Evolutionary conservation across 2,113 vertebrate species (phyloP).

Genomic region (Clinocottus analis): DNA sequence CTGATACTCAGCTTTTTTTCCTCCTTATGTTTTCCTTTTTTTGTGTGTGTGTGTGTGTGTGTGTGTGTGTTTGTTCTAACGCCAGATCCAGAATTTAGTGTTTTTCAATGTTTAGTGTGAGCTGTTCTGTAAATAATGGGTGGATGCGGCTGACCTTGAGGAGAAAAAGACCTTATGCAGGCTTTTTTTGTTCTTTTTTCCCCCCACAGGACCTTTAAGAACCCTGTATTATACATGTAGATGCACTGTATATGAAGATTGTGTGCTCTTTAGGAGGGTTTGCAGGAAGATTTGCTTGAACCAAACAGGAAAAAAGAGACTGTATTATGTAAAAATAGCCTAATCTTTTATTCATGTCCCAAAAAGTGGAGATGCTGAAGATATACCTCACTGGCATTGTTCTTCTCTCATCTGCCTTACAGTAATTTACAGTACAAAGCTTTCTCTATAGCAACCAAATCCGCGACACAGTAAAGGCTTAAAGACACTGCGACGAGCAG

Average conservation of each 20-base stretch:
- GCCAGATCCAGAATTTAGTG: constrained; percentile 28
- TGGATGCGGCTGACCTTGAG: constrained; percentile 46
- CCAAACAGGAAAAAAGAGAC: constrained; percentile 16
- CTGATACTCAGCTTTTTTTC: constrained; percentile 60
- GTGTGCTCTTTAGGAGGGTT: background rate
- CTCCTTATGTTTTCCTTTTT: constrained; percentile 38
- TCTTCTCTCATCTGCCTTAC: background rate
- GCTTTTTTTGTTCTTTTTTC: background rate
- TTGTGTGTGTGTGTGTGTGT: constrained; percentile 13
- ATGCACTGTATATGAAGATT: constrained; percentile 2
- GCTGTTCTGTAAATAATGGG: constrained; percentile 47
- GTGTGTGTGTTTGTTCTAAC: constrained; percentile 23
- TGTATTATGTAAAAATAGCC: constrained; percentile 35
- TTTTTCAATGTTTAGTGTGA: constrained; percentile 32
- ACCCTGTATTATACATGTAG: background rate
- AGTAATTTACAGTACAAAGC: constrained; percentile 38
- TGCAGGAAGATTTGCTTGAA: background rate
- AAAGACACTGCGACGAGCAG: constrained; percentile 24
- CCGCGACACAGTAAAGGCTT: constrained; percentile 24
- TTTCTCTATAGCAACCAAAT: constrained; percentile 51
- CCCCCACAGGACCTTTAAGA: background rate
- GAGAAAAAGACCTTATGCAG: too few species aligned
- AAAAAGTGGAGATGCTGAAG: constrained; percentile 4
- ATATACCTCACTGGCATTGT: constrained; percentile 1
- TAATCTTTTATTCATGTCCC: constrained; percentile 27